Evolutionary conservation across 2,888 invertebrate species (phyloP).

Genomic region (Empis stercorea): DNA sequence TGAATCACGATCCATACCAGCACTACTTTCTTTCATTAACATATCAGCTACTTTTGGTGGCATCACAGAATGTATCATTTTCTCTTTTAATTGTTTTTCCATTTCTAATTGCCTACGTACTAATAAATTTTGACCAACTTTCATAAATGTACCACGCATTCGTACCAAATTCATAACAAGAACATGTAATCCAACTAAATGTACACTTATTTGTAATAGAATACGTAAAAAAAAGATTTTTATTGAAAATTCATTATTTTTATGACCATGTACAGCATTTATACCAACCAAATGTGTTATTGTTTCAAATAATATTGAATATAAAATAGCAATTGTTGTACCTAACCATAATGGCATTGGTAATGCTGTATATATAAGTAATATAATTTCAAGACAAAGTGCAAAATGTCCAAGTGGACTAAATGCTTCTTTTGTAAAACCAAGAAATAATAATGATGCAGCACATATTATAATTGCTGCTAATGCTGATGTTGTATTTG

Average conservation of each 20-base stretch:
- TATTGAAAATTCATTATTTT: slow-evolving; percentile 41
- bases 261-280: slow-evolving; percentile 35
- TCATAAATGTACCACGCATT: slow-evolving; percentile 92
- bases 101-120: slow-evolving; percentile 81
- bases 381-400: slow-evolving; percentile 72
- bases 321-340: slow-evolving; percentile 61
- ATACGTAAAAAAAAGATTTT: slow-evolving; percentile 54
- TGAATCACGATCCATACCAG: slow-evolving; percentile 14
- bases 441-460: slow-evolving; percentile 53
- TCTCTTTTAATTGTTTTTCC: slow-evolving; percentile 89
- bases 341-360: slow-evolving; percentile 83
- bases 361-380: slow-evolving; percentile 85
- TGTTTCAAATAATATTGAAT: slow-evolving; percentile 77
- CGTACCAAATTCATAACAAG: slow-evolving; percentile 85
- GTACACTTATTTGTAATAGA: slow-evolving; percentile 76
- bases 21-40: slow-evolving; percentile 58
- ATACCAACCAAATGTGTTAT: slow-evolving; percentile 41
- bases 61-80: slow-evolving; percentile 97
- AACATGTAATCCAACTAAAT: slow-evolving; percentile 85
- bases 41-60: slow-evolving; percentile 84
- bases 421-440: slow-evolving; percentile 45
- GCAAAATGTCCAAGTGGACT: slow-evolving; percentile 73
- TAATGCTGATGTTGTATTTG: slow-evolving; percentile 55
- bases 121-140: slow-evolving; percentile 84
- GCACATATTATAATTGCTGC: slow-evolving; percentile 57